phyloP scores from a whole-genome alignment of 2,888 invertebrate genomes.

The Drosophila algonquin region DNA sequence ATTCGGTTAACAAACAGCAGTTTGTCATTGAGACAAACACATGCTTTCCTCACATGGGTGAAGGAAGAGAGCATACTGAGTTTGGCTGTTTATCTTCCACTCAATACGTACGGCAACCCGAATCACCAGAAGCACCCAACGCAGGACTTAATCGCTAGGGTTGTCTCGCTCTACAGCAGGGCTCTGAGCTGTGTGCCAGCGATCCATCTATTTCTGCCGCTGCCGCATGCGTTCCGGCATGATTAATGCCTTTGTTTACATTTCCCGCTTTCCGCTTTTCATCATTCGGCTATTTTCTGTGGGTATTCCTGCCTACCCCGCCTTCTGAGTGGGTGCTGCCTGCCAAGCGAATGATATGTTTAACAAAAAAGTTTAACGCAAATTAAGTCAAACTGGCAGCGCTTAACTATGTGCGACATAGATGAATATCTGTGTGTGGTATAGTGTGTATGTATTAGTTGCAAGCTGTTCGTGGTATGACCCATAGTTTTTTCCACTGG shows the following conservation, averaged over 20 bases:
- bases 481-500: neutral
- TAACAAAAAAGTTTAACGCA: slow-evolving; percentile 79
- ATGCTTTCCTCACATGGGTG: slow-evolving; percentile 4
- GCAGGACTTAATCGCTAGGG: slow-evolving; percentile 61
- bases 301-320: neutral
- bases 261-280: slow-evolving; percentile 57
- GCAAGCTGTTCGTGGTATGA: slow-evolving; percentile 3
- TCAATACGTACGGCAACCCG: slow-evolving; percentile 10
- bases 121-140: slow-evolving; percentile 37
- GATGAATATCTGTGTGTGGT: slow-evolving; percentile 56
- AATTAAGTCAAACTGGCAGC: slow-evolving; percentile 80
- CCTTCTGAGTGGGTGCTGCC: slow-evolving; percentile 37
- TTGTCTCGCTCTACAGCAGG: neutral
- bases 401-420: slow-evolving; percentile 79
- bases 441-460: slow-evolving; percentile 7
- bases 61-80: slow-evolving; percentile 33
- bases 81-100: slow-evolving; percentile 55
- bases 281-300: slow-evolving; percentile 35
- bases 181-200: neutral
- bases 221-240: slow-evolving; percentile 61
- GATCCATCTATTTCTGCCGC: slow-evolving; percentile 28
- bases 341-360: slow-evolving; percentile 62
- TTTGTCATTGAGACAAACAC: slow-evolving; percentile 63
- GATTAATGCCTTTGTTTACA: slow-evolving; percentile 78
- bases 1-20: slow-evolving; percentile 56